Base-by-base conservation (phyloP, 2,113 vertebrate species). In the mouse (Mus musculus) region DNA sequence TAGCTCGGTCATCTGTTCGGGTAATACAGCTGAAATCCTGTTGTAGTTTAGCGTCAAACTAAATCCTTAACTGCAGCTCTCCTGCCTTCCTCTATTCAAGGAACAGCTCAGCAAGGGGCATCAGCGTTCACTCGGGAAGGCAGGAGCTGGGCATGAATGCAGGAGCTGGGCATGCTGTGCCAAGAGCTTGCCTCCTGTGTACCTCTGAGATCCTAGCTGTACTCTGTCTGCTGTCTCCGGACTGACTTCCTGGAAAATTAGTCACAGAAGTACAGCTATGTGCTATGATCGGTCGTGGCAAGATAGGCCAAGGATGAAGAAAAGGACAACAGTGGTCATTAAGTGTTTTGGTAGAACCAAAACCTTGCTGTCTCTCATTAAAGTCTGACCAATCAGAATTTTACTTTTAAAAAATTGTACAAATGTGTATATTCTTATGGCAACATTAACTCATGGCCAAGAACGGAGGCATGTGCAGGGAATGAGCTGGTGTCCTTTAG, bases 371-470 rank as follows among this genome's bases (percentile, higher is more conserved):
- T 46, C 63, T 82, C 61, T 76, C 76, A 72, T 97, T 82, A 89
- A 96, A 96, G 97, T 98, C 99, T 99, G 98, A 99, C 99, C 99
- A 99, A 99, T 99, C 99, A 99, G 99, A 99, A 99, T 98, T 98
- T 98, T 87, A 75, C 12, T 98, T 98, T 98, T 9, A 72, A 26
- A 39, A 98, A 99, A 98, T 99, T 99, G 99, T 98, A 99, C 99
- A 99, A 99, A 98, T 95, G 90, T 95, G 90, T 93, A 96, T 97
- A 97, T 98, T 97, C 90, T 97, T 93, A 98, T 98, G 98, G 78
- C 95, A 98, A 98, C 97, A 97, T 98, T 95, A 98, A 98, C 97
- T 98, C 97, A 98, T 98, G 99, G 98, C 98, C 98, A 98, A 98
- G 98, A 98, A 95, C 97, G 97, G 95, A 98, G 94, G 98, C 96